phyloP scores from a whole-genome alignment of 2,888 invertebrate genomes.

The Stomorhina lunata region DNA sequence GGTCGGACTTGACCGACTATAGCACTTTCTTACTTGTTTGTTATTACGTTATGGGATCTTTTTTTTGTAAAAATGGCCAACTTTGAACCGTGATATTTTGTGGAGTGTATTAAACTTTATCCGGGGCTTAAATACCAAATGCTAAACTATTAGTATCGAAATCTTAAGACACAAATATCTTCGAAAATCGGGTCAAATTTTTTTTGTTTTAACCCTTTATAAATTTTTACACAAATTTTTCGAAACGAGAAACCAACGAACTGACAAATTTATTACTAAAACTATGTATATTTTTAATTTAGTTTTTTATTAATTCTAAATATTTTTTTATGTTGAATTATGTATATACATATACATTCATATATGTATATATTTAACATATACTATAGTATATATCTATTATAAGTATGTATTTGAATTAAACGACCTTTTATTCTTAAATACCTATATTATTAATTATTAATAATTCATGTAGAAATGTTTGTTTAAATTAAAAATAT shows the following conservation, averaged over 20 bases:
- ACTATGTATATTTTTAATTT: conserved; percentile 11
- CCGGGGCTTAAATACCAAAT: too few relatives aligned
- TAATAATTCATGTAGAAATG: not conserved
- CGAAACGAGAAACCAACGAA: conserved; percentile 36
- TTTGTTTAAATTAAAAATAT: not conserved
- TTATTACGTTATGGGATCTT: too few relatives aligned
- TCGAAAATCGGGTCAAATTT: not conserved
- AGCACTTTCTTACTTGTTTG: too few relatives aligned
- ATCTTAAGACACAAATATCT: too few relatives aligned
- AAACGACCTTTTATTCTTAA: not conserved
- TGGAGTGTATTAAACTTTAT: too few relatives aligned
- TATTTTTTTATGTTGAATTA: not conserved
- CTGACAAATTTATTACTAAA: conserved; percentile 3
- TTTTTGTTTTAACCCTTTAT: not conserved
- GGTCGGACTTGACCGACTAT: too few relatives aligned
- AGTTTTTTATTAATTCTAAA: conserved; percentile 21
- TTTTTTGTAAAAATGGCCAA: too few relatives aligned
- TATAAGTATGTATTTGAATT: too few relatives aligned
- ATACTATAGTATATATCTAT: too few relatives aligned
- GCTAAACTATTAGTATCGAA: too few relatives aligned
- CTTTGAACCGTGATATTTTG: too few relatives aligned
- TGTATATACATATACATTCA: not conserved
- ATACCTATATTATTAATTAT: not conserved
- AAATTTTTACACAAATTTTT: not conserved
- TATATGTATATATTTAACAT: too few relatives aligned